Base-by-base conservation (phyloP, 2,888 invertebrate genomes). In the Poecilobothrus nobilitatus region DNA sequence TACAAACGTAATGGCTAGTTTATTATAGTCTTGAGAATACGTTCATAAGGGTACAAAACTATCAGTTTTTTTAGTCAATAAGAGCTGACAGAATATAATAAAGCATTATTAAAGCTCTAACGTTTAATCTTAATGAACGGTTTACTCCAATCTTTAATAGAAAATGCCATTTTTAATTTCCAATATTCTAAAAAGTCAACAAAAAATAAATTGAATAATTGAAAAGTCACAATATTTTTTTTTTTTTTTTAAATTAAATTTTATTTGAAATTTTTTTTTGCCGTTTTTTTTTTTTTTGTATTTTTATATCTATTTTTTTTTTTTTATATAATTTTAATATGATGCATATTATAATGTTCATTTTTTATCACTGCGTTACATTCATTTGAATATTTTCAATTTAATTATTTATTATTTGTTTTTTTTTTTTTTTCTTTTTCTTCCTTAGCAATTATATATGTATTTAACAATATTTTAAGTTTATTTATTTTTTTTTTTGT, bases 371-470 rank as follows among this genome's bases (percentile, higher is more conserved):
- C 53, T 53, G 53, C 53, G 53, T 53, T 53, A 53, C 53, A 53
- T 53, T 53, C 15, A 8, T 63, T 9, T 53, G n/a, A 7, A 37
- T 66, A 62, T 67, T 67, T 70, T 63, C 20, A 66, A 67, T 69
- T 34, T 18, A 67, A 66, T 67, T 63, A 65, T 68, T 67, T 21
- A n/a, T 34, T 53, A 41, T 27, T 63, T 37, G n/a, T 66, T 53
- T 65, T 63, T 67, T 62, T 68, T 53, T 67, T 21, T 41, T 65
- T 63, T 18, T 53, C 63, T 37, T 63, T 21, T 21, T 33, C 33
- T 9, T 37, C 65, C 53, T 41, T 65, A 67, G 41, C 65, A 61
- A 27, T 62, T 62, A 44, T 66, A 65, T 53, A 53, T 37, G 21
- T 61, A 62, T 34, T n/a, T 68, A 66, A 53, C 44, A 66, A 66